phyloP scores from a whole-genome alignment of 1,140 invertebrate genomes.

The Capitella teleta region DNA sequence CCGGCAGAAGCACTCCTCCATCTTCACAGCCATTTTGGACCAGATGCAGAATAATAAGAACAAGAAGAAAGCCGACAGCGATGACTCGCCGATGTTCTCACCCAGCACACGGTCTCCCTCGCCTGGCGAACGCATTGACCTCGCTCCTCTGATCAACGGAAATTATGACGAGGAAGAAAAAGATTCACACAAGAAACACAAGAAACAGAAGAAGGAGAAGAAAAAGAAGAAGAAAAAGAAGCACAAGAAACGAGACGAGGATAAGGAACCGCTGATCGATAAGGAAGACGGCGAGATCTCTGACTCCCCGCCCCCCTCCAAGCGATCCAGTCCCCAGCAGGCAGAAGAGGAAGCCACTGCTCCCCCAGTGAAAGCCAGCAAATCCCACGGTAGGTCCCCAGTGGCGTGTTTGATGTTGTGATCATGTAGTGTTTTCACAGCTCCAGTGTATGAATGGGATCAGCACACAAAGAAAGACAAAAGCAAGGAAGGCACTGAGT shows the following conservation, averaged over 20 bases:
- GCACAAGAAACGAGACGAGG: constrained; percentile 3
- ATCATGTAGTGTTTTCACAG: too few species aligned
- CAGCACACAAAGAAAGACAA: too few species aligned
- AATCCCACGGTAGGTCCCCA: too few species aligned
- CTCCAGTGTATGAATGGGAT: too few species aligned
- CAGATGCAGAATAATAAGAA: constrained; percentile 3
- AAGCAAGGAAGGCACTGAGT: too few species aligned
- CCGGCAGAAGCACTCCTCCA: background rate
- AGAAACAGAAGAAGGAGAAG: constrained; percentile 2
- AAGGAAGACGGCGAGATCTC: background rate
- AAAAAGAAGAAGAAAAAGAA: constrained; percentile 22
- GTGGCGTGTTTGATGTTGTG: too few species aligned
- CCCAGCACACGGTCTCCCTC: too few species aligned
- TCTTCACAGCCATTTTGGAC: constrained; percentile 3
- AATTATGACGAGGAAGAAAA: constrained; percentile 5
- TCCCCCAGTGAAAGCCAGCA: too few species aligned
- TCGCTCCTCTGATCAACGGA: background rate
- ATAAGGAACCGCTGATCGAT: background rate
- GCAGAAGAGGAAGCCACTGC: constrained; percentile 1
- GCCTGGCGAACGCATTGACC: too few species aligned
- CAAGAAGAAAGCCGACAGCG: too few species aligned
- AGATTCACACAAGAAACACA: background rate
- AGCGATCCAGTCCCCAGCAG: background rate
- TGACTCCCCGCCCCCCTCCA: background rate
- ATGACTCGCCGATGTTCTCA: too few species aligned